These are phyloP conservation scores for Brachionus paranguensis DNA, from an alignment of 1,140 invertebrate genomes.

Conservation along the genomic window DNA sequence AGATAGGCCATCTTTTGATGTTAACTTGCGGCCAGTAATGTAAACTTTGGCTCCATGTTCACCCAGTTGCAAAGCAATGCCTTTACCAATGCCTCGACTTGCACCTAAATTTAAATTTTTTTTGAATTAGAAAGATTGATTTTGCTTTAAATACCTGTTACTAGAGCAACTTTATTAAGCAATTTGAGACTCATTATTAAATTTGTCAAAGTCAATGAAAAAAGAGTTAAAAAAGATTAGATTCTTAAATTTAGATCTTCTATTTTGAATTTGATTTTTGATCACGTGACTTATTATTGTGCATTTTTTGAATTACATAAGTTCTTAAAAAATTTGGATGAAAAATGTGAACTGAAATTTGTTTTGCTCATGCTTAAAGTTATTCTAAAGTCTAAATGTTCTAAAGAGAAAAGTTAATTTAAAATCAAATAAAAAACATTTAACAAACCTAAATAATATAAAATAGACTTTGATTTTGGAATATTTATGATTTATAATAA, in stretches of 20 bases:
- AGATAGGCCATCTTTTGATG: conserved; percentile 18
- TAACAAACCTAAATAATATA: background rate
- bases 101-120: conserved; percentile 45
- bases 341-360: background rate
- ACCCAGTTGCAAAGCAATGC: conserved; percentile 55
- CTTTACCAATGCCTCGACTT: conserved; percentile 54
- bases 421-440: background rate
- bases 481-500: too few relatives aligned
- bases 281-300: background rate
- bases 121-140: background rate
- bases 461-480: background rate
- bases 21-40: conserved; percentile 49
- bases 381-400: background rate
- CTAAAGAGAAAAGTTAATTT: background rate
- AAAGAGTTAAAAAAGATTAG: background rate
- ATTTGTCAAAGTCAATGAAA: background rate
- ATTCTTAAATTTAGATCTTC: background rate
- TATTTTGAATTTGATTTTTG: background rate
- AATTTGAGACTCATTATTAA: conserved; percentile 1
- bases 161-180: conserved; percentile 36
- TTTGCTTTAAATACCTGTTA: background rate
- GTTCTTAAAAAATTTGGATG: background rate
- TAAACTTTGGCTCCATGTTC: conserved; percentile 55
- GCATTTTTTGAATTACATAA: background rate
- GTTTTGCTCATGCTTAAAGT: background rate